Evolutionary conservation across 2,797 vertebrate genomes (phyloP).

Genomic region (Hydrocynus forskahlii): DNA sequence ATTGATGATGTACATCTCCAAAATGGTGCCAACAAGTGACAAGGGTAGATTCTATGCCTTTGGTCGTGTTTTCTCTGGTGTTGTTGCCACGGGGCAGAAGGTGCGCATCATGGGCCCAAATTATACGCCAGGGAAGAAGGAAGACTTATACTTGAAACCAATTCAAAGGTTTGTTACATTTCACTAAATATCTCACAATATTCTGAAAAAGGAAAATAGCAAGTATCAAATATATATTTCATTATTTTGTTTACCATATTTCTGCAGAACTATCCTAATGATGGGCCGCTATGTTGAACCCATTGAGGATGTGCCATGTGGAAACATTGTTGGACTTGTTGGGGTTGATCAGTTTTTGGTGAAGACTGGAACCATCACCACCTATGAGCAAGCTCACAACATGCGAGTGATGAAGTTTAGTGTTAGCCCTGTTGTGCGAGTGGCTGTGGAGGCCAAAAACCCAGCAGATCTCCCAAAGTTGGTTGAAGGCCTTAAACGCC

Average conservation of each 20-base stretch:
- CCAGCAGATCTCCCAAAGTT: conserved; percentile 87
- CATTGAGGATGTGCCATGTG: conserved; percentile 87
- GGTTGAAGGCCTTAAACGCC: conserved; percentile 85
- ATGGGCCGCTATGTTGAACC: conserved; percentile 89
- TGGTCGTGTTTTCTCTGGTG: conserved; percentile 85
- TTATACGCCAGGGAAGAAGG: conserved; percentile 87
- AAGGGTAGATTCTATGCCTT: conserved; percentile 90
- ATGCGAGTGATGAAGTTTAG: conserved; percentile 91
- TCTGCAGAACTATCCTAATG: conserved; percentile 84
- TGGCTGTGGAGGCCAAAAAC: conserved; percentile 88
- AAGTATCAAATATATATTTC: neutral
- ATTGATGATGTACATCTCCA: conserved; percentile 90
- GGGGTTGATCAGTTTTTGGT: conserved; percentile 87
- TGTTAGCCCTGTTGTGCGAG: conserved; percentile 84
- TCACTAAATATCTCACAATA: neutral
- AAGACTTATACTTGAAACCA: conserved; percentile 87
- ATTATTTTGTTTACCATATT: rapidly evolving
- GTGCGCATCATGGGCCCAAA: conserved; percentile 90
- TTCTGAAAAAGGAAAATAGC: neutral
- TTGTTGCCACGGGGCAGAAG: conserved; percentile 85
- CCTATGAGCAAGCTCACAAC: conserved; percentile 85
- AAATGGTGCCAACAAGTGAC: conserved; percentile 88
- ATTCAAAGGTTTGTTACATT: conserved; percentile 82
- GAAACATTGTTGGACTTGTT: conserved; percentile 88
- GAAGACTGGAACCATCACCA: conserved; percentile 88